Base-by-base conservation (phyloP, 2,888 invertebrate genomes). In the Drosophila anceps region DNA sequence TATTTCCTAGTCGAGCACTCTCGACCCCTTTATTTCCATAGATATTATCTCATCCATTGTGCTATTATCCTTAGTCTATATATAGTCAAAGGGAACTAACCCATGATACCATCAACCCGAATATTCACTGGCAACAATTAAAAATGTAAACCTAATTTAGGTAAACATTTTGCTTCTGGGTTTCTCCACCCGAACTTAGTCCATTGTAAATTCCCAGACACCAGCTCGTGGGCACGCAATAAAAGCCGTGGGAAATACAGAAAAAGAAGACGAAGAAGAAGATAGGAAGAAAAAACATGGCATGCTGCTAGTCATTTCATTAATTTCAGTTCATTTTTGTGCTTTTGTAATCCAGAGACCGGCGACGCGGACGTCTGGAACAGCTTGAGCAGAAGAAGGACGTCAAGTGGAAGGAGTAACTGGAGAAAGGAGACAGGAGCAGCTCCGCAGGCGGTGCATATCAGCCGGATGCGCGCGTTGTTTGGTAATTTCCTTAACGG, bases 401-500 rank as follows among this genome's bases (percentile, higher is more conserved):
- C n/a, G 37, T 24, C 13, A 2, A 39, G 37, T 7, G n/a, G 41
- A 15, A 35, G 51, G 27, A 7, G 18, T 18, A 15, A 15, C 43
- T 15, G 43, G 41, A 20, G 9, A 13, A 15, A 43, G 62, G 62
- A 59, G 59, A 33, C 64, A 66, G 29, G 12, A 50, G 66, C 51
- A 77, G 71, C 69, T 69, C 81, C 78, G 76, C 73, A 81, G 81
- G 84, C 87, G 84, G 48, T 71, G 76, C 83, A 86, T 77, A 87
- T 84, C 79, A 65, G 79, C 88, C 88, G 85, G 85, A 85, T 77
- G 79, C 85, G 85, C 77, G 83, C 83, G 81, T 85, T 85, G 85
- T 85, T 85, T 87, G 85, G 85, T 78, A 85, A 85, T 85, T 85
- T 85, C 85, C 85, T 85, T 80, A 83, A 76, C 88, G 85, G 85